Evolutionary conservation across 2,797 vertebrate species (phyloP), one percentile per base, ranked within the genome.

Genomic region (Neostethus bicornis): DNA sequence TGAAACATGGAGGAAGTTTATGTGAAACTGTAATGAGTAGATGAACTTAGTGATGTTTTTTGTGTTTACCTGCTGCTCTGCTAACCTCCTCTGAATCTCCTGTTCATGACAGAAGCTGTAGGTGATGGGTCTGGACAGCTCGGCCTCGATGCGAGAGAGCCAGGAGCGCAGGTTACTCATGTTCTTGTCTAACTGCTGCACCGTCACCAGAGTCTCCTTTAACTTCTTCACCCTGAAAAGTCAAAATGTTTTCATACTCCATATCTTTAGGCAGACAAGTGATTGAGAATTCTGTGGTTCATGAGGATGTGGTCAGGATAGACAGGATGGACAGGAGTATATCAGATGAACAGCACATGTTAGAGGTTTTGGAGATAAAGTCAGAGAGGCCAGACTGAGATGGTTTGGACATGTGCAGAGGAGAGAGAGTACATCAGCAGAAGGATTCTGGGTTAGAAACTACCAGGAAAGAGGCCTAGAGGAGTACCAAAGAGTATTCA

Each of bases 91-190:
- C 90, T 96, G 94, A 84, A 99, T 96, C 90, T 98, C 96, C 42
- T 95, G 93, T 51, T 93, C 90, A 50, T 96, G 91, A 35, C 95
- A 97, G 66, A 93, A 86, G 59, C 92, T 94, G 83, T 98, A 99
- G 47, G 92, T 91, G 51, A 97, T 90, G 0, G 96, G 97, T 55
- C 93, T 91, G 37, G 93, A 93, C 49, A 98, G 92, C 65, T 95
- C 94, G 0, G 93, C 92, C 84, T 98, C 95, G 0, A 96, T 92
- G 28, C 86, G 92, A 20, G 88, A 92, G 70, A 99, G 79, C 96
- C 97, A 98, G n/a, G 91, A 94, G 26, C 93, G 94, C 21, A 99
- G 91, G 86, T 92, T 95, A 62, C 93, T 98, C 95, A 97, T 97
- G 85, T 94, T 97, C 88, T 94, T 96, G 82, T 98, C 95, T 73